Percentiles rank a stretch among this genome's conserved stretches.
phyloP scores from a whole-genome alignment of 2,797 vertebrate species.

The Odontamblyopus rebecca region DNA sequence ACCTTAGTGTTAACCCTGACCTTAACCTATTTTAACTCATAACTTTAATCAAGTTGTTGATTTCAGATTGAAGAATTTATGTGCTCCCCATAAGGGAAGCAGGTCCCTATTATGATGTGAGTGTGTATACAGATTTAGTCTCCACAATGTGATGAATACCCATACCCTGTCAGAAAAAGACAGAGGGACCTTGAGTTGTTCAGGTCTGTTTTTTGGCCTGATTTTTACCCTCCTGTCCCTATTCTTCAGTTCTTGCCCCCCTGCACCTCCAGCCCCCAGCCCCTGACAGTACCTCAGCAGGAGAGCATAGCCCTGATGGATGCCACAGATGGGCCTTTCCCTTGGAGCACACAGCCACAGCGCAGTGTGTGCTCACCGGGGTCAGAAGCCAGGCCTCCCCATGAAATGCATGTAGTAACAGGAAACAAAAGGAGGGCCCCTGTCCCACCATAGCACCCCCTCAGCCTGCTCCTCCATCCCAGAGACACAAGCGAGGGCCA shows the following conservation, averaged over 20 bases:
- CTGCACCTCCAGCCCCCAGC: slow-evolving; percentile 44
- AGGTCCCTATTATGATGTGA: neutral
- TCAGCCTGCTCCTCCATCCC: slow-evolving; percentile 40
- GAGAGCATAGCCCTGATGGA: slow-evolving; percentile 75
- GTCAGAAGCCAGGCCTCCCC: slow-evolving; percentile 75
- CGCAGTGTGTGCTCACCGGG: slow-evolving; percentile 67
- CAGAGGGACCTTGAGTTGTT: slow-evolving; percentile 31
- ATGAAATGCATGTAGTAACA: slow-evolving; percentile 75
- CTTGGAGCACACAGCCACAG: slow-evolving; percentile 62
- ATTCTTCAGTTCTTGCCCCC: slow-evolving; percentile 45
- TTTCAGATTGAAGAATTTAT: neutral
- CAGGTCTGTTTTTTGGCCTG: slow-evolving; percentile 46
- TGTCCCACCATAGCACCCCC: slow-evolving; percentile 42
- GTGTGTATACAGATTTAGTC: neutral
- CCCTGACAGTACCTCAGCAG: slow-evolving; percentile 76
- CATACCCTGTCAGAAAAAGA: no score
- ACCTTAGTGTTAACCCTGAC: no score
- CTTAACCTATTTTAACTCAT: no score
- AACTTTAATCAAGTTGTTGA: neutral
- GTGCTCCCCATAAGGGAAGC: neutral
- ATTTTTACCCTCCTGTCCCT: slow-evolving; percentile 39
- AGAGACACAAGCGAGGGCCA: slow-evolving; percentile 39
- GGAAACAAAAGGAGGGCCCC: slow-evolving; percentile 75
- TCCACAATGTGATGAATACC: slow-evolving; percentile 14
- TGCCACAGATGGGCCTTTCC: slow-evolving; percentile 81